A percentile compares a stretch with the other conserved stretches of the same genome.
phyloP scores from a whole-genome alignment of 1,140 invertebrate species.

The Gryon sp. region DNA sequence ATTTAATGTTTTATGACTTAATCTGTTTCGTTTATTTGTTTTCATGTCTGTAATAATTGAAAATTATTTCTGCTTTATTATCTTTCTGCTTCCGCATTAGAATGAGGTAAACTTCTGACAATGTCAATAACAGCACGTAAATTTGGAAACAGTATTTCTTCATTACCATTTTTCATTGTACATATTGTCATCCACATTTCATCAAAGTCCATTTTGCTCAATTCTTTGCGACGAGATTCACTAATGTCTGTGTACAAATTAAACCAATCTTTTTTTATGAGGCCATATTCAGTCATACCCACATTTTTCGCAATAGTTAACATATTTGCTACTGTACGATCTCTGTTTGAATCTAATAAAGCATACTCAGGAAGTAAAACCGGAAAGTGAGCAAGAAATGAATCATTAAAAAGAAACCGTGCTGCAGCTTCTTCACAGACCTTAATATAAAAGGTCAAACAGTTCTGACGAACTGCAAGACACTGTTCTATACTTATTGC shows the following conservation, averaged over 20 bases:
- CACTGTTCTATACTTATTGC: neutral
- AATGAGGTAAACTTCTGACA: slow-evolving; percentile 15
- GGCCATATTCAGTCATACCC: neutral
- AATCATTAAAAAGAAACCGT: slow-evolving; percentile 26
- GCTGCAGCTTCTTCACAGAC: neutral
- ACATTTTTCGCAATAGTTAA: neutral
- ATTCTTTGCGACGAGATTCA: slow-evolving; percentile 5
- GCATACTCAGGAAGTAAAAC: slow-evolving; percentile 2
- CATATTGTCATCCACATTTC: slow-evolving; percentile 20
- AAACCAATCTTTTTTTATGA: slow-evolving; percentile 12
- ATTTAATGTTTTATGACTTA: no score
- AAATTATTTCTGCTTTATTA: no score
- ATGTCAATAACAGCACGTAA: slow-evolving; percentile 5
- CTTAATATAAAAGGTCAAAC: slow-evolving; percentile 15
- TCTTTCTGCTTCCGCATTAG: slow-evolving; percentile 23
- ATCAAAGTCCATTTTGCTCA: slow-evolving; percentile 14
- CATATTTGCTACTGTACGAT: neutral
- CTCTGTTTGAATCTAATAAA: slow-evolving; percentile 2
- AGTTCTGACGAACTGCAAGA: neutral
- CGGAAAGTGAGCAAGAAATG: neutral
- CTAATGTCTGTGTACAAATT: neutral
- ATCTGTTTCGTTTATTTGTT: no score
- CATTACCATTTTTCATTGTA: slow-evolving; percentile 1
- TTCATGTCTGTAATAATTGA: no score
- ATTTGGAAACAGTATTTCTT: neutral